phyloP scores from a whole-genome alignment of 1,140 invertebrate species.

The Drosophila pruinosa region DNA sequence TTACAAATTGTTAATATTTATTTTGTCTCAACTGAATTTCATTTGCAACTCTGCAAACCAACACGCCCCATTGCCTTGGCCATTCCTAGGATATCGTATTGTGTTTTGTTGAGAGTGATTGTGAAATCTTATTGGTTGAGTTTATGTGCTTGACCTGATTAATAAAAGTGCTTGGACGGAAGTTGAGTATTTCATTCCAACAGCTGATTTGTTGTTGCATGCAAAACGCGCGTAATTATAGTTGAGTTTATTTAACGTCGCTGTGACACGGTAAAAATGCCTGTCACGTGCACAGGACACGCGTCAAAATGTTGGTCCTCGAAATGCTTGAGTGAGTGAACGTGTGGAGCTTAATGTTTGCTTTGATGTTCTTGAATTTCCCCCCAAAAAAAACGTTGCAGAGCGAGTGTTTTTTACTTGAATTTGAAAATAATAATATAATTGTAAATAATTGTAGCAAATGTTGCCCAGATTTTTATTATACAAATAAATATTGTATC shows the following conservation, averaged over 20 bases:
- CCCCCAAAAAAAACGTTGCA: too few species aligned
- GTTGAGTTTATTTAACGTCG: conserved; percentile 43
- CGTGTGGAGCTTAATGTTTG: neutral
- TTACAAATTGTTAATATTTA: too few species aligned
- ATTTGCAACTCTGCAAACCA: too few species aligned
- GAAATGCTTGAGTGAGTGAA: neutral
- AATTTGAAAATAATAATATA: too few species aligned
- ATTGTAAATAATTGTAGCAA: too few species aligned
- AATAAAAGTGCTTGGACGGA: neutral
- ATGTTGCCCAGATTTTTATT: neutral
- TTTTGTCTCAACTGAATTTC: too few species aligned
- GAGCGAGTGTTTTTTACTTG: too few species aligned
- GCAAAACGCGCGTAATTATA: conserved; percentile 51
- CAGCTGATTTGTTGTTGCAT: conserved; percentile 62
- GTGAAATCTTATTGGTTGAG: conserved; percentile 7
- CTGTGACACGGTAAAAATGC: conserved; percentile 30
- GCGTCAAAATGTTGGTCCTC: neutral
- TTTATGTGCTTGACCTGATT: conserved; percentile 32
- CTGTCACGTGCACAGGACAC: conserved; percentile 58
- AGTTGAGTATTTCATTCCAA: conserved; percentile 31
- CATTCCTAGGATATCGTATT: neutral
- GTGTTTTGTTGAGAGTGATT: neutral
- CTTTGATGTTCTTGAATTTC: neutral
- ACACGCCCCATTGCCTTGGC: neutral
- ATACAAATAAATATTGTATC: neutral